Base-by-base conservation (phyloP, 1,140 invertebrate genomes). In the Globodera ellingtonae region DNA sequence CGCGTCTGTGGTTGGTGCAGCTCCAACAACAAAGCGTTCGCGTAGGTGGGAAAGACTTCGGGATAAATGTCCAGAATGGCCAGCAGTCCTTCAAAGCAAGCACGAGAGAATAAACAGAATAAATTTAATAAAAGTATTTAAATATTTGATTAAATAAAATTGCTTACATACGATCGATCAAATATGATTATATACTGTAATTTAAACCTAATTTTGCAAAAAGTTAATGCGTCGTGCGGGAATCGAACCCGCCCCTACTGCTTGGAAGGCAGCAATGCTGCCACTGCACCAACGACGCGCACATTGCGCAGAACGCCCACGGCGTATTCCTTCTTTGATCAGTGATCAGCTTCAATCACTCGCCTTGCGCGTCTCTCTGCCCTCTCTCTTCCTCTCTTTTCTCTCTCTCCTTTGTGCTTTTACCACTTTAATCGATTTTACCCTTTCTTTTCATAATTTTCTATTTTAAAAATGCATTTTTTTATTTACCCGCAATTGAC, bases 1-100 rank as follows among this genome's bases (percentile, higher is more conserved):
- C 56, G 56, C 56, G 56, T 6, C 15, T 56, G 18, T n/a, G 3
- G 73, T 56, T 75, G 48, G n/a, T 75, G 73, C 46, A 75, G 52
- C 46, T 75, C 73, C 46, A 75, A 46, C 15, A 75, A 50, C 46
- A 75, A 15, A 59, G 73, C 73, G 46, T 56, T 75, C 35, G 73
- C 56, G 15, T 62, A 75, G 35, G 48, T 75, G 6, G 73, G 73
- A 65, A 52, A 75, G 35, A 75, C 65, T 10, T 75, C 10, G 18
- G 46, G 24, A 59, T 15, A 62, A 6, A 62, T 62, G 56, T 18
- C 56, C 13, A 62, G 15, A n/a, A 62, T 62, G 56, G 56, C 56
- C 13, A 62, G 56, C 15, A 62, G 18, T 18, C 56, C 56, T 62
- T 62, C 15, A 15, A 62, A 62, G 4, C 2, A 18, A 18, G 56